Conservation (phyloP, 2,888 invertebrate genomes). For the Alviniconcha strummeri region DNA sequence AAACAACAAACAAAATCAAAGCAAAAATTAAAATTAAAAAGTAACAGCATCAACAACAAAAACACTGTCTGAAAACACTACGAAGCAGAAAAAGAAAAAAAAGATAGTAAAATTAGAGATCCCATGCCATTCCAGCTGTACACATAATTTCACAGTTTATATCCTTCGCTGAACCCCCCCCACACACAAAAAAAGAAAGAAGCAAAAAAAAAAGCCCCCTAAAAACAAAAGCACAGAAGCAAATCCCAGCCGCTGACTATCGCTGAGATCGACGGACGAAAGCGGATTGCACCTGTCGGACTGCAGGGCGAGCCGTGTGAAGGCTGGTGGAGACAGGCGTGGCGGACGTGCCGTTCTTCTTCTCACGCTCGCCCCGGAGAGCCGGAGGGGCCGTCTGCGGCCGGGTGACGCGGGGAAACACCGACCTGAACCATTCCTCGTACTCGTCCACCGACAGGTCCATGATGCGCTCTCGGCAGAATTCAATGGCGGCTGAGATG, state of each 20-base stretch:
- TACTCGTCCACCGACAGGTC: conserved; percentile 72
- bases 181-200: too few species aligned
- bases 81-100: too few species aligned
- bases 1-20: too few species aligned
- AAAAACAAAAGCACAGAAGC: background rate
- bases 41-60: too few species aligned
- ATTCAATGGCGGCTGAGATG: conserved; percentile 71
- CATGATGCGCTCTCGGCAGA: conserved; percentile 70
- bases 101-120: too few species aligned
- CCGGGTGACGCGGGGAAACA: conserved; percentile 65
- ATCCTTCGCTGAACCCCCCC: too few species aligned
- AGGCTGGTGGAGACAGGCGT: background rate
- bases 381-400: conserved; percentile 66
- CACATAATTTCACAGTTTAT: too few species aligned
- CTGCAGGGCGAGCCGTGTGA: background rate
- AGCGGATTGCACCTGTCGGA: conserved; percentile 24
- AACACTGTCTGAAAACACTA: too few species aligned
- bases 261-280: conserved; percentile 29
- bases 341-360: conserved; percentile 5
- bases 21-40: too few species aligned
- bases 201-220: too few species aligned
- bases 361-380: conserved; percentile 10
- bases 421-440: conserved; percentile 70
- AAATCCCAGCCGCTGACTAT: background rate
- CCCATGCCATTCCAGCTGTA: too few species aligned